A percentile compares a stretch with the other conserved stretches of the same genome.
Conservation (phyloP, 2,797 vertebrate species). For the Hephaestus fuliginosus region DNA sequence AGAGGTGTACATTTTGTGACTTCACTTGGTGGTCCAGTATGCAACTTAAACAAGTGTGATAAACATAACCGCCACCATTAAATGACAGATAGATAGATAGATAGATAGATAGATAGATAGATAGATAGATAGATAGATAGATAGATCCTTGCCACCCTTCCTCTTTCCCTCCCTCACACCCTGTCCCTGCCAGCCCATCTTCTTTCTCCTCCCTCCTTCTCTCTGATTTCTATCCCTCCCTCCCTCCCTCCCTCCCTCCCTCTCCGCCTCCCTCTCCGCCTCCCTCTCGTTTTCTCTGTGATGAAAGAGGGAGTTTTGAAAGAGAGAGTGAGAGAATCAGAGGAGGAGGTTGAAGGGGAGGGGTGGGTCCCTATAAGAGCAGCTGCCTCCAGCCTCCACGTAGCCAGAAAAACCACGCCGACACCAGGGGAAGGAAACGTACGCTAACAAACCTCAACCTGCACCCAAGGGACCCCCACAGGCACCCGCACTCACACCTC, state of each 20-base stretch:
- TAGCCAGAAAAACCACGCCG: conserved; percentile 74
- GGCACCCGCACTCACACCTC: conserved; percentile 46
- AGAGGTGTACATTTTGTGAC: background rate
- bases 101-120: background rate
- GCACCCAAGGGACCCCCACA: conserved; percentile 56
- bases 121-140: background rate
- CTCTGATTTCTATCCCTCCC: conserved; percentile 34
- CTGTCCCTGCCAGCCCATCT: conserved; percentile 2
- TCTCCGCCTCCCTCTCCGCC: too few species aligned
- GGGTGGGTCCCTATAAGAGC: conserved; percentile 86
- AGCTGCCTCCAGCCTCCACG: conserved; percentile 75
- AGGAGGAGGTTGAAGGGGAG: conserved; percentile 72
- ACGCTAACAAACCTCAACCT: conserved; percentile 55
- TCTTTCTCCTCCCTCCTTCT: conserved; percentile 15
- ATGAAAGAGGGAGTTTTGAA: conserved; percentile 71
- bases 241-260: conserved; percentile 5
- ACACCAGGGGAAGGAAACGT: conserved; percentile 70
- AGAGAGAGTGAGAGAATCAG: conserved; percentile 42
- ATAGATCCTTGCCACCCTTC: background rate
- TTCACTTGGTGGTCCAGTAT: background rate
- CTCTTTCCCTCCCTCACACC: background rate
- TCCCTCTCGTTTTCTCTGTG: conserved; percentile 15
- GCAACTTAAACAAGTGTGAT: background rate
- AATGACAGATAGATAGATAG: background rate
- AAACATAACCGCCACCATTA: background rate